Evolutionary conservation across 2,113 vertebrate genomes (phyloP).

Genomic region (Ctenomys sociabilis): DNA sequence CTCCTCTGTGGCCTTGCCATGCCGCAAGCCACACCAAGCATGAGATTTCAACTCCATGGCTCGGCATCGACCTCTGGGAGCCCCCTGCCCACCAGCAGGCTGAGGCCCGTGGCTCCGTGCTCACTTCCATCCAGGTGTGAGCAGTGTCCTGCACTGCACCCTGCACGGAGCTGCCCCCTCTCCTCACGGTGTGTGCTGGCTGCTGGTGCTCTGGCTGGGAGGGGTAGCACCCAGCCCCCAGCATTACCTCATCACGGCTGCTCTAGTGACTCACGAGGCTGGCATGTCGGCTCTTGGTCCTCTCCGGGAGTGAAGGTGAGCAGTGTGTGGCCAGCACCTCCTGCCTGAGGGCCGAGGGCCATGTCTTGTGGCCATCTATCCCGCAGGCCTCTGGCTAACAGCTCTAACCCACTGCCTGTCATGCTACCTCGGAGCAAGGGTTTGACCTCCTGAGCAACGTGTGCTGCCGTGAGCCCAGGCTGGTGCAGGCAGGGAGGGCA

Average conservation of each 20-base stretch:
- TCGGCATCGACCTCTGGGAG: background rate
- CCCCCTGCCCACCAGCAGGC: background rate
- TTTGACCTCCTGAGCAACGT: background rate
- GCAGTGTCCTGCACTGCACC: too few species aligned
- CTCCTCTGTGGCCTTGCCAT: background rate
- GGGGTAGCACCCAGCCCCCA: background rate
- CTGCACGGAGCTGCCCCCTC: background rate
- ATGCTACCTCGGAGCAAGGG: background rate
- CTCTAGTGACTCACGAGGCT: background rate
- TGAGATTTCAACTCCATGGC: background rate
- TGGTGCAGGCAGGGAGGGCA: conserved; percentile 50
- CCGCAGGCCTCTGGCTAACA: background rate
- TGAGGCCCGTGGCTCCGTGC: accelerated
- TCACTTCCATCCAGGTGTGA: too few species aligned
- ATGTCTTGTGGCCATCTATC: background rate
- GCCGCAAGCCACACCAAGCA: accelerated
- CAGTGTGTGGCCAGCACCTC: background rate
- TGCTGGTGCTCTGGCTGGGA: background rate
- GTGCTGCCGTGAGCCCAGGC: conserved; percentile 31
- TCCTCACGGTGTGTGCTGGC: background rate
- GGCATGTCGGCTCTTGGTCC: conserved; percentile 62
- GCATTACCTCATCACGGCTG: conserved; percentile 51
- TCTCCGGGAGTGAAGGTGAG: conserved; percentile 26
- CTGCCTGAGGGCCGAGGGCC: background rate
- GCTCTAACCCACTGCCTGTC: background rate